A percentile compares a stretch with the other conserved stretches of the same genome.
Evolutionary conservation across 1,140 invertebrate genomes (phyloP).

Genomic region (Drosophila insularis): DNA sequence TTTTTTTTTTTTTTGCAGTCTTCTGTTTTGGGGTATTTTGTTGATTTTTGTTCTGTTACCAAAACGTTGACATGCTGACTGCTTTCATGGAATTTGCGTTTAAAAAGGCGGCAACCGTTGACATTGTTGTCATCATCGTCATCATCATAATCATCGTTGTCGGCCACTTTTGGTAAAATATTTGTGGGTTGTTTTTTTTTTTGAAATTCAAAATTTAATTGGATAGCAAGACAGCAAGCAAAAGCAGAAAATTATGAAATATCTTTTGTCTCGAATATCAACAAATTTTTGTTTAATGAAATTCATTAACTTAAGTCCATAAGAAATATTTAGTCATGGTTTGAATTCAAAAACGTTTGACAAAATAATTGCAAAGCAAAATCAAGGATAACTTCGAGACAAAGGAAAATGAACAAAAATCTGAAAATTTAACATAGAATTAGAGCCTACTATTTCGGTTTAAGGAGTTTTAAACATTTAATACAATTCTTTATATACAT

Average conservation of each 20-base stretch:
- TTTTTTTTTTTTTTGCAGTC: neutral
- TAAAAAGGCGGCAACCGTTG: conserved; percentile 72
- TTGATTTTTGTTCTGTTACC: conserved; percentile 28
- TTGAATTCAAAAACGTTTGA: neutral
- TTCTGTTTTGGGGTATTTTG: conserved; percentile 6
- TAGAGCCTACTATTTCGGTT: too few relatives aligned
- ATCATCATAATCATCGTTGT: conserved; percentile 29
- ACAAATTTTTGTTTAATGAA: neutral
- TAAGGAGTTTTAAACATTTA: too few relatives aligned
- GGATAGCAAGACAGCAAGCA: conserved; percentile 37
- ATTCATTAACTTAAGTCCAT: neutral
- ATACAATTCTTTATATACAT: too few relatives aligned
- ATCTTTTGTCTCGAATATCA: conserved; percentile 40
- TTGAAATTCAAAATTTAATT: conserved; percentile 64
- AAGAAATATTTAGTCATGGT: neutral
- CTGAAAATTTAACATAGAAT: too few relatives aligned
- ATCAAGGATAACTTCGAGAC: neutral
- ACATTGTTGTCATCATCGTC: conserved; percentile 49
- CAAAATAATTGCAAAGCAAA: neutral
- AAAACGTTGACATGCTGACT: conserved; percentile 68
- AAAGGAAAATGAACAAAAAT: too few relatives aligned
- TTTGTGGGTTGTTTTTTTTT: conserved; percentile 33
- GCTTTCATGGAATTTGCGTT: conserved; percentile 74
- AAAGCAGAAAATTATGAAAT: conserved; percentile 67
- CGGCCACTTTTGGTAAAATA: conserved; percentile 43